Evolutionary conservation across 1,140 invertebrate species (phyloP), one percentile per base, ranked within the genome.

Genomic region (Bombyx mori): DNA sequence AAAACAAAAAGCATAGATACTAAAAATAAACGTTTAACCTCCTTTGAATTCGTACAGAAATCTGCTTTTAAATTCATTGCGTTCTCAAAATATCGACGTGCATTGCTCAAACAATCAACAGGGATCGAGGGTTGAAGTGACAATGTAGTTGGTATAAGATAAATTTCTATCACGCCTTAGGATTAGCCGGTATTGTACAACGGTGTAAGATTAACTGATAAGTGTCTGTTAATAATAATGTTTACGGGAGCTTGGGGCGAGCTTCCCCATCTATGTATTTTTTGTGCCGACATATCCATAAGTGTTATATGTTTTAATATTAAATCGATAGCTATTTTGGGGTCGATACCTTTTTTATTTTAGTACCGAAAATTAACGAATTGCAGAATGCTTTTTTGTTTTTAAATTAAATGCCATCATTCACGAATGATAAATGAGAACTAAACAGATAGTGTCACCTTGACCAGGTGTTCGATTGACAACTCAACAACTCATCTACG

Each of bases 141-240:
- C 82, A 82, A 82, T 81, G 72, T 76, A 69, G 62, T 67, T 70
- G 60, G 56, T 56, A 56, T 68, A 80, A 86, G 83, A 86, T 86
- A 86, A 84, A 83, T 83, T 84, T 74, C 77, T 84, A 86, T 84
- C 81, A 79, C 81, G 77, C 79, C 69, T 66, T 62, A 69, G 80
- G 81, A 86, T 86, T 86, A 86, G 80, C 79, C 47, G 58, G 70
- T 68, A 82, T 86, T 86, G 81, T 86, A 66, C 61, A 73, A 68
- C 72, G 65, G 78, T 82, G 79, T 82, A 81, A 86, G 83, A 86
- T 86, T 82, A 86, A 83, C 79, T 77, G 83, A 86, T 86, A 86
- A 83, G 80, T 86, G 76, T 79, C 77, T 72, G 79, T 79, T 86
- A 86, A 84, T 86, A 83, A 86, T 83, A 86, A 80, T 57, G 74